Evolutionary conservation across 2,113 vertebrate genomes (phyloP).

Genomic region (Nothocercus julius): DNA sequence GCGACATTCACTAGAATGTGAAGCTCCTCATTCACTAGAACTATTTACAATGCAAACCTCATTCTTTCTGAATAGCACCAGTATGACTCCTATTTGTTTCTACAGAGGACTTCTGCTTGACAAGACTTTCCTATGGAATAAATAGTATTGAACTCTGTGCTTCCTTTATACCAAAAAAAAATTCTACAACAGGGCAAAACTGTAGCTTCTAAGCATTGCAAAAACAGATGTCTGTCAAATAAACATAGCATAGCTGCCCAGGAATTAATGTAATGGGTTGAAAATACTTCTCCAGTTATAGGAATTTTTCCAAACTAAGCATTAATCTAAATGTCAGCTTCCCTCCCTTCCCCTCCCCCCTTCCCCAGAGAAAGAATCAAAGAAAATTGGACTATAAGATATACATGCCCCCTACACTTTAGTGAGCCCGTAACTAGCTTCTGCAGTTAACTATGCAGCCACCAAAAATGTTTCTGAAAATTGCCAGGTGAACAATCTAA

Average conservation of each 20-base stretch:
- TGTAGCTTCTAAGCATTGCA: neutral
- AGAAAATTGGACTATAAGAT: neutral
- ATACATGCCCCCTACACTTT: neutral
- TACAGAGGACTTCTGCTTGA: neutral
- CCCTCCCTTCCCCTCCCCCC: neutral
- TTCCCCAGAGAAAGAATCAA: neutral
- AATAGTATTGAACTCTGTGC: neutral
- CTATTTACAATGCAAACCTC: neutral
- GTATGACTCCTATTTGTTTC: neutral
- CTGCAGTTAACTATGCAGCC: neutral
- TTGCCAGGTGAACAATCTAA: neutral
- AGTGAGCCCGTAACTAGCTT: neutral
- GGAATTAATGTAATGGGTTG: neutral
- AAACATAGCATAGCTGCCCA: neutral
- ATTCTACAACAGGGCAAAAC: neutral
- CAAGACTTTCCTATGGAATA: neutral
- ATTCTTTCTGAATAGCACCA: neutral
- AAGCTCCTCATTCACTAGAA: neutral
- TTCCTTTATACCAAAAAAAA: neutral
- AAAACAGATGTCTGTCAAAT: neutral
- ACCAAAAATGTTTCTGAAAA: neutral
- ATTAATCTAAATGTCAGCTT: neutral
- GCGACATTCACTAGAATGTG: neutral
- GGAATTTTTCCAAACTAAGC: neutral
- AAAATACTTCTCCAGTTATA: neutral